phyloP scores from a whole-genome alignment of 1,140 invertebrate genomes.

The Cardiocondyla obscurior region DNA sequence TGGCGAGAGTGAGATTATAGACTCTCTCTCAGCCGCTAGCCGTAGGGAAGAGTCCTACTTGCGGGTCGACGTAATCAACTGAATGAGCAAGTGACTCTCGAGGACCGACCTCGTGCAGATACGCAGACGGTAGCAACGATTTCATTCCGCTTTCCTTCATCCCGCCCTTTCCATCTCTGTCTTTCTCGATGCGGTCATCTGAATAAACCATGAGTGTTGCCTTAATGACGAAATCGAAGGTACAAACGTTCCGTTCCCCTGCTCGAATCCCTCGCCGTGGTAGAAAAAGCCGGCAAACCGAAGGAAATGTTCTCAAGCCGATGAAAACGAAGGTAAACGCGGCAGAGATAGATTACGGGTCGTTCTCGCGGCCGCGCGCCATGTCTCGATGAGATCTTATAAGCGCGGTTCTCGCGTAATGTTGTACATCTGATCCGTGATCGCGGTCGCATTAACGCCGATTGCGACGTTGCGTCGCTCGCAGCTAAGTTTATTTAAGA shows the following conservation, averaged over 20 bases:
- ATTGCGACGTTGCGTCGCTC: background rate
- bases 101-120: constrained; percentile 69
- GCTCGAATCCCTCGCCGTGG: constrained; percentile 55
- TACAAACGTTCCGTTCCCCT: constrained; percentile 63
- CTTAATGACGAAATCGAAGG: constrained; percentile 76
- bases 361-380: constrained; percentile 40
- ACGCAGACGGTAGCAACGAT: constrained; percentile 38
- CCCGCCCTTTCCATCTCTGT: background rate
- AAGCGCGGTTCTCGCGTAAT: background rate
- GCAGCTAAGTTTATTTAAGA: background rate
- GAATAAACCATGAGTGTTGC: constrained; percentile 78
- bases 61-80: constrained; percentile 75
- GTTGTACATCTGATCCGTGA: constrained; percentile 24
- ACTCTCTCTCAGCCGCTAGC: constrained; percentile 45
- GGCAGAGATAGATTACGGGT: constrained; percentile 64
- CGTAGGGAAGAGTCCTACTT: constrained; percentile 43
- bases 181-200: constrained; percentile 71
- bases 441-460: background rate
- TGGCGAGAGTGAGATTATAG: constrained; percentile 63
- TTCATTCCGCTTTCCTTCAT: constrained; percentile 41
- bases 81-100: constrained; percentile 81
- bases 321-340: too few species aligned
- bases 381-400: constrained; percentile 37
- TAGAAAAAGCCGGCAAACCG: too few species aligned
- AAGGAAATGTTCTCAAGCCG: too few species aligned